Evolutionary conservation across 2,797 vertebrate species (phyloP).

Genomic region (Balearica regulorum): DNA sequence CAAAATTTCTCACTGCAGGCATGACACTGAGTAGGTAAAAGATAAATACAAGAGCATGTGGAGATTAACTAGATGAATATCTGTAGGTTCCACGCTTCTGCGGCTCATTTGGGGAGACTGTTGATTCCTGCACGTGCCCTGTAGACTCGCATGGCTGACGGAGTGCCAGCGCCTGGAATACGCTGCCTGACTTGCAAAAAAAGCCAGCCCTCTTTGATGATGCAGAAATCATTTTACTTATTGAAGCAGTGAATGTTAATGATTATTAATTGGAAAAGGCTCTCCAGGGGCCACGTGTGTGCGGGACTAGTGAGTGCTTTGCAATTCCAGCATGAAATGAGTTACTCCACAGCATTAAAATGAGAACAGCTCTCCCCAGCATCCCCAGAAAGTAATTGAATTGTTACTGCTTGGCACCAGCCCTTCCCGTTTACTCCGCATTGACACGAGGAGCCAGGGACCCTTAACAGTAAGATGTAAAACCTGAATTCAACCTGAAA

Average conservation of each 20-base stretch:
- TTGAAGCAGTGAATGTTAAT: slow-evolving; percentile 61
- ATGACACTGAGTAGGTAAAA: background rate
- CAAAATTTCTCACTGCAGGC: background rate
- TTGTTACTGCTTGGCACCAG: background rate
- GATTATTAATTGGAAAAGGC: slow-evolving; percentile 63
- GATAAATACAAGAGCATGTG: background rate
- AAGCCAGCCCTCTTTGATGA: slow-evolving; percentile 11
- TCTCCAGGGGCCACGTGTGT: slow-evolving; percentile 39
- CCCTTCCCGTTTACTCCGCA: background rate
- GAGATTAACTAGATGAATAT: background rate
- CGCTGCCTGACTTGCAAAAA: background rate
- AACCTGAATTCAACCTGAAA: background rate
- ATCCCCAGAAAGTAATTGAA: slow-evolving; percentile 39
- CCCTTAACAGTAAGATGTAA: background rate
- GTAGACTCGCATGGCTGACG: background rate
- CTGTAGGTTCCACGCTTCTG: background rate
- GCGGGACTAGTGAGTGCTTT: slow-evolving; percentile 4
- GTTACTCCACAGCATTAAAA: slow-evolving; percentile 27
- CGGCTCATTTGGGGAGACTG: background rate
- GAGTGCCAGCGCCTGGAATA: background rate
- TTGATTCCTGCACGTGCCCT: background rate
- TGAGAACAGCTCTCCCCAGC: slow-evolving; percentile 26
- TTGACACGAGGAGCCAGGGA: background rate
- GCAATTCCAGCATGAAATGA: slow-evolving; percentile 58
- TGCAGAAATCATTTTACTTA: slow-evolving; percentile 59